These are phyloP conservation scores for Spondyliosoma cantharus DNA, from an alignment of 2,797 vertebrate species.

Conservation along the genomic window DNA sequence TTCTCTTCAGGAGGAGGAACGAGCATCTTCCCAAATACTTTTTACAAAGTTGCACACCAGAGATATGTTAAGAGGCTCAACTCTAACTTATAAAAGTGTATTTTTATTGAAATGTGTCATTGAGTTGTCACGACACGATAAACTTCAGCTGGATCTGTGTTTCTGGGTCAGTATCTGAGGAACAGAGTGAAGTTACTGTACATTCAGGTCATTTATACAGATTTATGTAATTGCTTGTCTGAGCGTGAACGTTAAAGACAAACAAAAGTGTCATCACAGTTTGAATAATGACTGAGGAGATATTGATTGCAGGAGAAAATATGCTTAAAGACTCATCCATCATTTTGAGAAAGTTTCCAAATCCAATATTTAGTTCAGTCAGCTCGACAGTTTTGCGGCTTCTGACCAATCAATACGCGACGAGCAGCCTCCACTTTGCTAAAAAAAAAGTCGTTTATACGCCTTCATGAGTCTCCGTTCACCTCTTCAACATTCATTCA, in stretches of 20 bases:
- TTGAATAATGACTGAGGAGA: constrained; percentile 19
- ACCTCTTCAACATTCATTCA: constrained; percentile 19
- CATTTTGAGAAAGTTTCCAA: constrained; percentile 15
- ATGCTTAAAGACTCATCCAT: constrained; percentile 20
- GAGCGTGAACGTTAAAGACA: not conserved
- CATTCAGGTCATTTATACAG: not conserved
- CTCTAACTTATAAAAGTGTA: not conserved
- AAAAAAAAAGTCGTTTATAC: not conserved
- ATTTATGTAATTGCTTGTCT: not conserved
- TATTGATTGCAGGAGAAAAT: constrained; percentile 22
- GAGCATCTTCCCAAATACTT: not conserved
- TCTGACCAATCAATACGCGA: constrained; percentile 21
- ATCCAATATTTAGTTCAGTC: constrained; percentile 16
- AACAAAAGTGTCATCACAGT: constrained; percentile 4
- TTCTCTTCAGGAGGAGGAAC: not conserved
- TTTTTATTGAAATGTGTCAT: not conserved
- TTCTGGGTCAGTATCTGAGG: not conserved
- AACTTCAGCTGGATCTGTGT: not conserved
- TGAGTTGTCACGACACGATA: not conserved
- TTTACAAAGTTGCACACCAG: not conserved
- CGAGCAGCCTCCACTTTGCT: not conserved
- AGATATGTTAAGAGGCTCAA: not conserved
- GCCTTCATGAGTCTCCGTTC: constrained; percentile 26
- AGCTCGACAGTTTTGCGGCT: constrained; percentile 15
- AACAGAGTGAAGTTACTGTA: not conserved